phyloP scores from a whole-genome alignment of 2,113 vertebrate genomes.

The Panthera leo region DNA sequence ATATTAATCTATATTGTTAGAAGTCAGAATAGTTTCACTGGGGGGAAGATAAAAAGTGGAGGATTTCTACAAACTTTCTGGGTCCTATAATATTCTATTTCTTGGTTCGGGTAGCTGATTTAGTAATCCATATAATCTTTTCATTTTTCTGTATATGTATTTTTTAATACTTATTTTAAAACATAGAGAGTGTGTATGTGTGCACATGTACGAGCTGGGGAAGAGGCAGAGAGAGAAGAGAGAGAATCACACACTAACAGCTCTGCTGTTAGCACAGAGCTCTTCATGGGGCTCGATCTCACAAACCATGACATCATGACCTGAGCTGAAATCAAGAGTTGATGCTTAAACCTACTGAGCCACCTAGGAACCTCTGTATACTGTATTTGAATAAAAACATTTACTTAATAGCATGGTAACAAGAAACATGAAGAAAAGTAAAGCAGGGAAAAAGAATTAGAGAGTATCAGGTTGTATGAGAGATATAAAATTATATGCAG shows the following conservation, averaged over 20 bases:
- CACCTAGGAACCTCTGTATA: background rate
- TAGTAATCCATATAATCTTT: background rate
- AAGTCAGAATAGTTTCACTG: background rate
- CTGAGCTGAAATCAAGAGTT: too few relatives aligned
- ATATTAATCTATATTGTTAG: background rate
- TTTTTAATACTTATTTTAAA: too few relatives aligned
- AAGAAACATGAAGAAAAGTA: background rate
- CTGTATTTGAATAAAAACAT: background rate
- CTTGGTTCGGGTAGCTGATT: background rate
- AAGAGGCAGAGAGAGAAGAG: too few relatives aligned
- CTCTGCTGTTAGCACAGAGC: too few relatives aligned
- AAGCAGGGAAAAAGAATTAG: background rate
- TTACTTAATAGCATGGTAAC: background rate
- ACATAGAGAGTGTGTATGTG: too few relatives aligned
- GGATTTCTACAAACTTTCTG: background rate
- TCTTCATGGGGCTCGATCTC: too few relatives aligned
- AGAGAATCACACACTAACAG: too few relatives aligned
- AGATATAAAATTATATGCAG: background rate
- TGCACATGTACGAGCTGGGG: too few relatives aligned
- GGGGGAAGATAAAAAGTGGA: background rate
- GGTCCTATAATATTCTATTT: background rate
- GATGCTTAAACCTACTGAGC: too few relatives aligned
- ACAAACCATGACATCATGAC: too few relatives aligned
- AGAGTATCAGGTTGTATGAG: background rate
- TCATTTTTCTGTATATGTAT: background rate